Base-by-base conservation (phyloP, 2,113 vertebrate species). In the Arenaria interpres region DNA sequence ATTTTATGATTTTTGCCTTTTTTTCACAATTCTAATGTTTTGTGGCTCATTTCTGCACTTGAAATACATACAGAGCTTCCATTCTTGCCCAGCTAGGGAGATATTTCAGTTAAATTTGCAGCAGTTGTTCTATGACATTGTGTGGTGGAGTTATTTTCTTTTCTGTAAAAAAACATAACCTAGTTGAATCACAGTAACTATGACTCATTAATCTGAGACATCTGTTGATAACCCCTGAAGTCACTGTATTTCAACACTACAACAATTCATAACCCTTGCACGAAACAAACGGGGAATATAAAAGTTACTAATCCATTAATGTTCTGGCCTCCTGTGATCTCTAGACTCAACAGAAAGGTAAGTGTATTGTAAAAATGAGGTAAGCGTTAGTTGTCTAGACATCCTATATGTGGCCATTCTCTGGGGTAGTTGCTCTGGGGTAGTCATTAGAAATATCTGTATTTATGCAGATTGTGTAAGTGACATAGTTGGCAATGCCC, bases 151-250 rank as follows among this genome's bases (percentile, higher is more conserved):
- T 81, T 89, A 68, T 69, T 93, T 83, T 43, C 23, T 84, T 71
- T 68, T 87, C 77, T 89, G 43, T 88, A 85, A 80, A 82, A 85
- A 77, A 43, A 46, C 8, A 27, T 62, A 69, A 79, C 68, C 33
- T 68, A 43, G 57, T 59, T 77, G 74, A 91, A 94, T 93, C 84
- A 77, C 62, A 72, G 76, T 76, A 75, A 77, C 59, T 92, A 35
- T 90, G 88, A 96, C 53, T 96, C 91, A 96, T 86, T 96, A 88
- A 63, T 96, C 79, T 73, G 33, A 92, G 83, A 96, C 93, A 92
- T 87, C 86, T 95, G 84, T 78, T 97, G 89, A 93, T 93, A 93
- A 90, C 85, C 92, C 69, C 80, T 96, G 80, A 96, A 95, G 96
- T 97, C 69, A 81, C 17, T 69, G 64, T 91, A 43, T 91, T 93